Conservation (phyloP, 2,113 vertebrate genomes). For the Cryptotis parvus region DNA sequence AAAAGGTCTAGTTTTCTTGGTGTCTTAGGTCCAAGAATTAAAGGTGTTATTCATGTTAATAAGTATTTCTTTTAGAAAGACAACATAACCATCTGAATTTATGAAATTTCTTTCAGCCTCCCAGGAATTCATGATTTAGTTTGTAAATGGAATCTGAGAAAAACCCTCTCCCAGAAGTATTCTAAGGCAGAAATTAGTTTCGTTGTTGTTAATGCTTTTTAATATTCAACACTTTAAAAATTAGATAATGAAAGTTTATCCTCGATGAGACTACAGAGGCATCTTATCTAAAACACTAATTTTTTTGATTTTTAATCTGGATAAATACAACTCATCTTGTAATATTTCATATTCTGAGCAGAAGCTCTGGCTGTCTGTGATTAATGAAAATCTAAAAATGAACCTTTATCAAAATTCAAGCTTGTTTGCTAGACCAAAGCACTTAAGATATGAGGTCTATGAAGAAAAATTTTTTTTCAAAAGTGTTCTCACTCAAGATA, state of each 20-base stretch:
- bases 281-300: not conserved
- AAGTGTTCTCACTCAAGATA: not conserved
- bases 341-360: not conserved
- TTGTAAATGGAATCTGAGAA: not conserved
- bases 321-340: not conserved
- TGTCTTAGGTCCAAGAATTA: not conserved
- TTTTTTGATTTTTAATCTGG: slow-evolving; percentile 24
- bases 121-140: not conserved
- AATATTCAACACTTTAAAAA: not conserved
- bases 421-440: not conserved
- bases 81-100: not conserved
- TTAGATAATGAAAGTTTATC: not conserved
- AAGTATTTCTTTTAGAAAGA: not conserved
- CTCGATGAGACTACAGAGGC: not conserved
- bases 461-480: not conserved
- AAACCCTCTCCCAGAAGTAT: not conserved
- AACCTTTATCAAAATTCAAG: too few relatives aligned
- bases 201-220: not conserved
- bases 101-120: not conserved
- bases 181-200: not conserved
- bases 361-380: too few relatives aligned
- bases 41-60: not conserved
- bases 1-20: not conserved
- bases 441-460: not conserved
- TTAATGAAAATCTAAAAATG: too few relatives aligned